Percentiles rank a stretch among this genome's conserved stretches.
These are phyloP conservation scores for Collichthys lucidus DNA, from an alignment of 2,113 vertebrate genomes.

Conservation along the genomic window DNA sequence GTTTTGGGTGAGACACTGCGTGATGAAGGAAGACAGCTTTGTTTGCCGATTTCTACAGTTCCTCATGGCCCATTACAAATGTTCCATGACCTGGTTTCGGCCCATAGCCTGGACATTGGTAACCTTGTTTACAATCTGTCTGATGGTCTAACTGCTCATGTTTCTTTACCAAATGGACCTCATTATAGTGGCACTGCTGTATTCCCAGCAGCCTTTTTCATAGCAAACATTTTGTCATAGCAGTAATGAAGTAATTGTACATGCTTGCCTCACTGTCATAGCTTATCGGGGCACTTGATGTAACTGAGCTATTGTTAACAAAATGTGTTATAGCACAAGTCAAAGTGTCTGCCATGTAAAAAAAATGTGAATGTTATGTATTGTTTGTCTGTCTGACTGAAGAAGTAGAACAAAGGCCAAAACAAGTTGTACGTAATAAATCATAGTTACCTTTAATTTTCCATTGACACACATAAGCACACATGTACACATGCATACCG, in stretches of 20 bases:
- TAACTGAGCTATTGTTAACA: not conserved
- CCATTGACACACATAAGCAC: slow-evolving; percentile 31
- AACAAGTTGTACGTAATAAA: not conserved
- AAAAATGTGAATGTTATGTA: not conserved
- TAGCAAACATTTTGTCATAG: not conserved
- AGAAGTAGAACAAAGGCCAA: not conserved
- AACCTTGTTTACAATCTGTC: slow-evolving; percentile 9
- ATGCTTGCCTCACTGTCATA: not conserved
- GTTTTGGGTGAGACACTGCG: not conserved
- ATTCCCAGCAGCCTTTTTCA: not conserved
- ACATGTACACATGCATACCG: not conserved
- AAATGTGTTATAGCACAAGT: not conserved
- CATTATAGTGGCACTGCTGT: not conserved
- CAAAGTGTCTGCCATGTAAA: not conserved
- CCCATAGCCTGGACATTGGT: not conserved
- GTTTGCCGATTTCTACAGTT: not conserved
- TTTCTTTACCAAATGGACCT: slow-evolving; percentile 10
- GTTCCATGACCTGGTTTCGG: not conserved
- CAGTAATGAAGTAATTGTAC: no score
- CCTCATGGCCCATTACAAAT: not conserved
- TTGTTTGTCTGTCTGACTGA: no score
- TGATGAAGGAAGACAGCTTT: not conserved
- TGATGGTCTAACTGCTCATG: slow-evolving; percentile 4
- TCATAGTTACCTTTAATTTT: slow-evolving; percentile 2
- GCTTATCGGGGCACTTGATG: not conserved